Evolutionary conservation across 1,140 invertebrate species (phyloP), one percentile per base, ranked within the genome.

Genomic region (Neodiprion lecontei): DNA sequence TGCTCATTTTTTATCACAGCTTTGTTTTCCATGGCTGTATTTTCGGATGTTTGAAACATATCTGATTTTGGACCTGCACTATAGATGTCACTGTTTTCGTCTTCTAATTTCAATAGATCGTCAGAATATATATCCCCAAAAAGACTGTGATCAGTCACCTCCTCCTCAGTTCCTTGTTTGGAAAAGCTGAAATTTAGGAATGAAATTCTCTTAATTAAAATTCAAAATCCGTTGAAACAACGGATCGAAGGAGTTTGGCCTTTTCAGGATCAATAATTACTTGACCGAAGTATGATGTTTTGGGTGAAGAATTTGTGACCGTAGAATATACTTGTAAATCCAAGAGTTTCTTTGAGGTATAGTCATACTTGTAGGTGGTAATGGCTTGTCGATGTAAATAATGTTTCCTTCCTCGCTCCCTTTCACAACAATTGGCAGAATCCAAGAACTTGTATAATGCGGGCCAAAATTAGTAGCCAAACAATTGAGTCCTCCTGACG

Each of bases 321-420:
- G 89, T 21, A 90, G 72, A 17, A 86, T 79, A 23, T 82, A 80
- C 71, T 90, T 90, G 68, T 79, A 84, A 66, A 84, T 79, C 78
- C 80, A 84, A 8, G 78, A 61, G 74, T 85, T 86, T 72, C 89
- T 88, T 77, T 89, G 77, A 1, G 80, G 21, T 61, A 78, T 28
- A 61, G 78, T 87, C n/a, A 80, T 81, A 40, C 72, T 72, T 49
- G 69, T 73, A 69, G 84, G 77, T 50, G 88, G 88, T 61, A 89
- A 77, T 61, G 83, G 79, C 77, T 89, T 89, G 75, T 90, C 87
- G 11, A 90, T 76, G 73, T 86, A 90, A 70, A 89, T 76, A 75
- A 85, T 89, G 75, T 85, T 87, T 7, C 67, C 76, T 48, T 80
- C 79, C 7, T 70, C 61, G 70, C 84, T 77, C 49, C 80, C 79